A percentile compares a stretch with the other conserved stretches of the same genome.
Evolutionary conservation across 2,888 invertebrate genomes (phyloP).

Genomic region (Chorisops tibialis): DNA sequence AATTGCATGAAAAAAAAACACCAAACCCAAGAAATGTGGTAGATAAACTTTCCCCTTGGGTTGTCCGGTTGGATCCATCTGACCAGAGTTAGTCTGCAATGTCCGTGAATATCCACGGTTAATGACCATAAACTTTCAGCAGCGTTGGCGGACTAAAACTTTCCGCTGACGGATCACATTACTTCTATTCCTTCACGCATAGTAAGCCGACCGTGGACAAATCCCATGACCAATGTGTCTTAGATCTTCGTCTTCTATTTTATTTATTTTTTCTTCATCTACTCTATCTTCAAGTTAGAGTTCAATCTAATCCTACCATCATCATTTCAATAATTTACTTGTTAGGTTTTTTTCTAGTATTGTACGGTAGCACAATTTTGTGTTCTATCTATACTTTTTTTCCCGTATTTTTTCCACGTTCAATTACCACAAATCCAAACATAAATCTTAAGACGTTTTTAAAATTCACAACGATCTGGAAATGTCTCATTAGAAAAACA

Average conservation of each 20-base stretch:
- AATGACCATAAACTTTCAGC: slow-evolving; percentile 2
- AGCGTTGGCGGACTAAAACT: neutral
- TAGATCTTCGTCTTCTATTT: neutral
- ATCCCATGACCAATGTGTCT: neutral
- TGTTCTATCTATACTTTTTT: too few species aligned
- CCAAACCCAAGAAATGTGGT: neutral
- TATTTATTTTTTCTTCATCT: neutral
- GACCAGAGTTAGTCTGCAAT: slow-evolving; percentile 7
- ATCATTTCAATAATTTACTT: too few species aligned
- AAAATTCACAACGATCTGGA: too few species aligned
- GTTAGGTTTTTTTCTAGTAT: too few species aligned
- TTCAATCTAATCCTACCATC: too few species aligned
- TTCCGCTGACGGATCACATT: slow-evolving; percentile 1
- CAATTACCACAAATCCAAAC: too few species aligned
- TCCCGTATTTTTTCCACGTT: too few species aligned
- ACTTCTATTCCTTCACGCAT: slow-evolving; percentile 16
- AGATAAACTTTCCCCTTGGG: slow-evolving; percentile 5
- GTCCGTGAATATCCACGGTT: slow-evolving; percentile 21
- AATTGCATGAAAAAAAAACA: neutral
- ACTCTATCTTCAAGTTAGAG: neutral
- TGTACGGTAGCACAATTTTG: too few species aligned
- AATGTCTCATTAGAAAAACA: too few species aligned
- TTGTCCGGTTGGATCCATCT: slow-evolving; percentile 17
- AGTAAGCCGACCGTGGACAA: slow-evolving; percentile 14
- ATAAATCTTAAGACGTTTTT: too few species aligned